Percentiles rank a stretch among this genome's conserved stretches.
Evolutionary conservation across 2,888 invertebrate species (phyloP).

Genomic region (Protonemura montana): DNA sequence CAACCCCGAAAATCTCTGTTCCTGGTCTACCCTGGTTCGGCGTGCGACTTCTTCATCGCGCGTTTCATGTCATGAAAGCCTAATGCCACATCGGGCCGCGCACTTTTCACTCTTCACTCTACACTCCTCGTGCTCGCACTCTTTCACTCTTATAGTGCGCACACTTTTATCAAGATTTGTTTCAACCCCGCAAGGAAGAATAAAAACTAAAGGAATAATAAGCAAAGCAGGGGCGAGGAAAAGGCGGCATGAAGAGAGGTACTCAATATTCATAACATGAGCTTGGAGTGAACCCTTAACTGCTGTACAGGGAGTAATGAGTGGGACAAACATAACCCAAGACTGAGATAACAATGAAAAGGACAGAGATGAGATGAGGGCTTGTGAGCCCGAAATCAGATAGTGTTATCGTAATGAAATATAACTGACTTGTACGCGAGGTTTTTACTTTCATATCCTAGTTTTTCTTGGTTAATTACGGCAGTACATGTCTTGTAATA

Average conservation of each 20-base stretch:
- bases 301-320: conserved; percentile 36
- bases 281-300: conserved; percentile 30
- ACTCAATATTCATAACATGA: conserved; percentile 34
- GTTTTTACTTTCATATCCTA: neutral
- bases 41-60: neutral
- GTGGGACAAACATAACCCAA: conserved; percentile 27
- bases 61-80: neutral
- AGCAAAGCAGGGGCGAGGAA: conserved; percentile 7
- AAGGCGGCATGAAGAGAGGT: conserved; percentile 1
- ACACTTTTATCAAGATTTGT: conserved; percentile 34
- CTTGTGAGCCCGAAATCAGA: neutral
- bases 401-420: conserved; percentile 12
- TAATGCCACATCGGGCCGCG: neutral
- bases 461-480: neutral
- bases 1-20: neutral
- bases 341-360: conserved; percentile 12
- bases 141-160: neutral
- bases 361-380: neutral
- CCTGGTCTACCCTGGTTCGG: neutral
- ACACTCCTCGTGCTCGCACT: neutral
- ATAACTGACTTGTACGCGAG: neutral
- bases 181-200: conserved; percentile 30
- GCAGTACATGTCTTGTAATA: neutral
- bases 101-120: neutral
- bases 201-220: conserved; percentile 33